A percentile compares a stretch with the other conserved stretches of the same genome.
These are phyloP conservation scores for Anseranas semipalmata DNA, from an alignment of 2,113 vertebrate species.

Conservation along the genomic window DNA sequence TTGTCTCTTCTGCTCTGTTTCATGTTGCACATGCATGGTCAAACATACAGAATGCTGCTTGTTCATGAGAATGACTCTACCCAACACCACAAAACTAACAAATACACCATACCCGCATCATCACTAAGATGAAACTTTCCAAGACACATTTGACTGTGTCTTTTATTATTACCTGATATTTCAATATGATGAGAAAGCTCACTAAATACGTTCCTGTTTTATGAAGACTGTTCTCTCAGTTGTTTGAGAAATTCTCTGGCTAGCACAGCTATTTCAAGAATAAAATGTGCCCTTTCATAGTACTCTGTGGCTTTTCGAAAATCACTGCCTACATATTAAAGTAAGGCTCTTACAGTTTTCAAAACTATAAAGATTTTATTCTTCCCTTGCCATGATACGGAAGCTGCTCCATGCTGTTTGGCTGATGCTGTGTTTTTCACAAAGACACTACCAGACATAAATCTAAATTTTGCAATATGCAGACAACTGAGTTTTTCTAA, in stretches of 20 bases:
- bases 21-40: background rate
- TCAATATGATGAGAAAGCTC: background rate
- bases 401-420: background rate
- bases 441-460: background rate
- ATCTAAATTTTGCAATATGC: background rate
- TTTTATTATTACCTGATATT: background rate
- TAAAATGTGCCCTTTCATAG: background rate
- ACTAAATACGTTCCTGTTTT: background rate
- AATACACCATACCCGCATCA: background rate
- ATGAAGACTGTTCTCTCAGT: background rate
- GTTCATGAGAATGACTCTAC: background rate
- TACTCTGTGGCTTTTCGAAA: background rate
- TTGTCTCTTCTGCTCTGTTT: background rate
- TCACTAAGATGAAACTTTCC: background rate
- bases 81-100: background rate
- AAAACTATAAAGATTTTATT: slow-evolving; percentile 38
- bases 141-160: background rate
- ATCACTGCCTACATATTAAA: slow-evolving; percentile 2
- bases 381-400: background rate
- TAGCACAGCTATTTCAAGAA: background rate
- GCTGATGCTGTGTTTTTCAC: background rate
- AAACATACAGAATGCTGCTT: background rate
- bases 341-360: background rate
- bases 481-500: background rate
- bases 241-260: background rate